Evolutionary conservation across 1,140 invertebrate species (phyloP), one percentile per base, ranked within the genome.

Genomic region (Polyergus mexicanus): DNA sequence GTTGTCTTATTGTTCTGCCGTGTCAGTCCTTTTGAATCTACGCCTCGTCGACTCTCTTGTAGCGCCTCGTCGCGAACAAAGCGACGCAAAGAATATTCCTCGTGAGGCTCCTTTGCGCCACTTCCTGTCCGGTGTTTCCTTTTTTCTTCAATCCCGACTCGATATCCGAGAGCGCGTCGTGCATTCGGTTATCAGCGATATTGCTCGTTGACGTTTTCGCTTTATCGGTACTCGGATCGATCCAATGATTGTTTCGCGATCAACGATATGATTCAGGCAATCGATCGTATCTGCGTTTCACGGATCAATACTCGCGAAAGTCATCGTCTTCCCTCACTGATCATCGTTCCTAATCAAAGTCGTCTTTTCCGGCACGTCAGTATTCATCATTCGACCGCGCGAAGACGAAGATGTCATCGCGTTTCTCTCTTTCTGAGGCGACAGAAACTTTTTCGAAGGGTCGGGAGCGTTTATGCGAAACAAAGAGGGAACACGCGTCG

Each of bases 1-100:
- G 68, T 63, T 66, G 62, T 78, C 77, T 89, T 89, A 89, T 89
- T 89, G 71, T 80, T 76, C 87, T 65, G 76, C 80, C 88, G 85
- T 89, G 84, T 89, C 84, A 76, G 65, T 76, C 66, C 68, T 76
- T 89, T 86, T 84, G 72, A 89, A 85, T 66, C 69, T 56, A 54
- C 56, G 60, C 65, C 72, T 71, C 56, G 86, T 71, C 78, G 78
- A 81, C 71, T 51, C 47, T 51, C 47, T 76, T 56, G 38, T 41
- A 84, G 32, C 35, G 58, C 87, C 69, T 75, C 81, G 87, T 80
- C 54, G 66, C 60, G 78, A 86, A 83, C 78, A 83, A 83, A 80
- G 77, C 44, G n/a, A 51, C 41, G 32, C 44, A 68, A 44, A 66
- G 84, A 85, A 84, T 74, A 86, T 84, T 38, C 56, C 78, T 83